These are phyloP conservation scores for Hippocampus mohnikei DNA, from an alignment of 2,113 vertebrate genomes.

Conservation along the genomic window DNA sequence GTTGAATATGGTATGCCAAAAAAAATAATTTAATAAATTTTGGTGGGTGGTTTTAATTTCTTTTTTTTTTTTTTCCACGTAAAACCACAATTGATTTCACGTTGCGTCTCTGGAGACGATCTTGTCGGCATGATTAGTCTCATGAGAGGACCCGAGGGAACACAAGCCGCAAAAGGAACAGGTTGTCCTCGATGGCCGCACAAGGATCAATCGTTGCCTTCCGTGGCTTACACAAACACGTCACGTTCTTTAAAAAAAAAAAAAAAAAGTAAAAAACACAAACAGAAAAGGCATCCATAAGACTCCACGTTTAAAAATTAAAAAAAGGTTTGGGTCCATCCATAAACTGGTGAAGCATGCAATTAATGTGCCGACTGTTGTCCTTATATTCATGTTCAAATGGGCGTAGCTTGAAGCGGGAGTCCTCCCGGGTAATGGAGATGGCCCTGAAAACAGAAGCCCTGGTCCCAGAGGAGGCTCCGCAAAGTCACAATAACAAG, in stretches of 20 bases:
- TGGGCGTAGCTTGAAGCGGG: conserved; percentile 32
- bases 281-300: neutral
- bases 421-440: conserved; percentile 47
- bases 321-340: neutral
- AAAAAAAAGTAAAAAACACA: neutral
- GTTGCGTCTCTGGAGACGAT: conserved; percentile 33
- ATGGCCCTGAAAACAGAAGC: conserved; percentile 27
- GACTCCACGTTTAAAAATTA: neutral
- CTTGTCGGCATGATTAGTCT: conserved; percentile 39
- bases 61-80: conserved; percentile 14
- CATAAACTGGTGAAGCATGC: neutral
- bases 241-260: conserved; percentile 7
- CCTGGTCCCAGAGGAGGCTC: conserved; percentile 38
- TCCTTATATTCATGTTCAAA: conserved; percentile 47
- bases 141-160: conserved; percentile 29
- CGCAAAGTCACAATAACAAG: conserved; percentile 56
- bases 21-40: neutral
- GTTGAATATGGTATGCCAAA: neutral
- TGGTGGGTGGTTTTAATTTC: too few species aligned
- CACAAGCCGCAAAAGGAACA: conserved; percentile 12
- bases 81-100: conserved; percentile 37
- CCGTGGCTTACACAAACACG: conserved; percentile 13
- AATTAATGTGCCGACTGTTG: conserved; percentile 12
- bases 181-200: conserved; percentile 21
- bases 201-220: conserved; percentile 34